These are phyloP conservation scores for Ischnus inquisitorius DNA, from an alignment of 2,888 invertebrate genomes.

Conservation along the genomic window DNA sequence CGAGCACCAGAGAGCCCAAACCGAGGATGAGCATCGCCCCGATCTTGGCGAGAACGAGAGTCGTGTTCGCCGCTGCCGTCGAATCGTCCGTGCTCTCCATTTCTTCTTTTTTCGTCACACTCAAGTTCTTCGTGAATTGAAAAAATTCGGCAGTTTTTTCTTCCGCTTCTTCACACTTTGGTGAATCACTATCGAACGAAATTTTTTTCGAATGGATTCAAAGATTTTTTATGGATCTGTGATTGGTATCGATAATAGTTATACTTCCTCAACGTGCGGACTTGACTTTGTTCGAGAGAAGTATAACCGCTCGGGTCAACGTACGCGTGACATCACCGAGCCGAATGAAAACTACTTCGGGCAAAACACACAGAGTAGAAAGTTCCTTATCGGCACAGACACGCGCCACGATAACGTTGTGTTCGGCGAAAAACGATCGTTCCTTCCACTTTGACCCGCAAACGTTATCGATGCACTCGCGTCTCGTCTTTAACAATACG, in stretches of 20 bases:
- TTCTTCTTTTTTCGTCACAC: constrained; percentile 22
- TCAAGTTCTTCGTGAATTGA: not conserved
- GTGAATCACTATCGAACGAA: constrained; percentile 7
- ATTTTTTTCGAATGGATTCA: not conserved
- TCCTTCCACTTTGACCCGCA: constrained; percentile 36
- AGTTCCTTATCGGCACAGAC: constrained; percentile 20
- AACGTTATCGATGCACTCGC: constrained; percentile 1
- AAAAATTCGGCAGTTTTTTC: not conserved
- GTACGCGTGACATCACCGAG: constrained; percentile 28
- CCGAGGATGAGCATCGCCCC: constrained; percentile 88
- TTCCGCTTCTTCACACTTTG: not conserved
- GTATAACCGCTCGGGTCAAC: constrained; percentile 40
- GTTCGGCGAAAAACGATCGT: constrained; percentile 4
- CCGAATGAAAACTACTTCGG: not conserved
- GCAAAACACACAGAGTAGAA: not conserved
- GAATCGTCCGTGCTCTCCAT: constrained; percentile 70
- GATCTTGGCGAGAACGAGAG: constrained; percentile 87
- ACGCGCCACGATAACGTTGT: not conserved
- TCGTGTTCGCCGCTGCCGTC: constrained; percentile 65
- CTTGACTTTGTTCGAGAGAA: constrained; percentile 42
- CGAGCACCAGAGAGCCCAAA: constrained; percentile 87
- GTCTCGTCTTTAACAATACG: not conserved
- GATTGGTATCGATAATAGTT: not conserved
- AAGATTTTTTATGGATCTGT: not conserved
- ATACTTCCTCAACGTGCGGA: not conserved